Percentiles rank a stretch among this genome's conserved stretches.
phyloP scores from a whole-genome alignment of 2,888 invertebrate species.

The Brenthis ino region DNA sequence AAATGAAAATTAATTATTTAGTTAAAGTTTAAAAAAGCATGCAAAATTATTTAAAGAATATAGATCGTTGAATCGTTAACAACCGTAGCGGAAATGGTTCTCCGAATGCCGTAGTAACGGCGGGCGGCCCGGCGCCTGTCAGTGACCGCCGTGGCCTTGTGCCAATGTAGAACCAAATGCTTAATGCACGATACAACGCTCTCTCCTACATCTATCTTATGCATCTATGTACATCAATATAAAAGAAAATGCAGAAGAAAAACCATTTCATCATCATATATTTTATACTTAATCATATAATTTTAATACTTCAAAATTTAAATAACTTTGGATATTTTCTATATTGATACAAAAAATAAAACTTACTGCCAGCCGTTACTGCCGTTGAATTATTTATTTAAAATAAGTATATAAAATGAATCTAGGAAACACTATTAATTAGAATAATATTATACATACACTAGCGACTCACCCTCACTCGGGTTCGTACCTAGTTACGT shows the following conservation, averaged over 20 bases:
- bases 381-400: too few relatives aligned
- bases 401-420: too few relatives aligned
- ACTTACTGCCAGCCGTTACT: too few relatives aligned
- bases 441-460: too few relatives aligned
- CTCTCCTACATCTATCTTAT: conserved; percentile 9
- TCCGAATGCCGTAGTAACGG: conserved; percentile 41
- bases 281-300: too few relatives aligned
- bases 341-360: too few relatives aligned
- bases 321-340: too few relatives aligned
- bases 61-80: conserved; percentile 45
- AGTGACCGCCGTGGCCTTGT: conserved; percentile 66
- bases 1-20: background rate
- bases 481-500: too few relatives aligned
- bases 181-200: conserved; percentile 14
- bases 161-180: conserved; percentile 30
- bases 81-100: conserved; percentile 51
- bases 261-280: too few relatives aligned
- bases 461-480: too few relatives aligned
- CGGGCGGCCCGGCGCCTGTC: conserved; percentile 51
- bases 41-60: background rate
- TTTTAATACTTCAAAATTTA: too few relatives aligned
- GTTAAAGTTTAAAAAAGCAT: background rate
- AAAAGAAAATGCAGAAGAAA: background rate
- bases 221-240: background rate
- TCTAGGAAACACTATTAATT: too few relatives aligned